A percentile compares a stretch with the other conserved stretches of the same genome.
Evolutionary conservation across 92 coral and sea anemone species (phyloP).

Genomic region (Scolanthus callimorphus): DNA sequence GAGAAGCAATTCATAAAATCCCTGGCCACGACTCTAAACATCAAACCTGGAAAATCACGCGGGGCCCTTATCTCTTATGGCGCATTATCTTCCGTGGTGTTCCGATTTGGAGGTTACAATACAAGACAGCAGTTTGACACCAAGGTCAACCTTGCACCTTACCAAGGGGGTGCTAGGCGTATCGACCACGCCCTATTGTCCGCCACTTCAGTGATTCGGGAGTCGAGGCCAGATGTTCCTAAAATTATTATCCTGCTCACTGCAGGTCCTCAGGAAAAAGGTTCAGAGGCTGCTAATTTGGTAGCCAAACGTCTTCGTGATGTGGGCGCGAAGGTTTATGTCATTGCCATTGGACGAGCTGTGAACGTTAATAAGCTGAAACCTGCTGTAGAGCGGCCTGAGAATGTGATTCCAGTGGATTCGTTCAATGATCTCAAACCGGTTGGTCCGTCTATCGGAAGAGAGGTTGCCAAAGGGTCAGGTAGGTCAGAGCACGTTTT

Average conservation of each 20-base stretch:
- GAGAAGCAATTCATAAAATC: conserved; percentile 69
- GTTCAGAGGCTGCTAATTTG: conserved; percentile 16
- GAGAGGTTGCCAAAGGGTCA: conserved; percentile 37
- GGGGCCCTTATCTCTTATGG: conserved; percentile 72
- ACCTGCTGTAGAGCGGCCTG: conserved; percentile 28
- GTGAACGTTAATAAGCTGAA: conserved; percentile 33
- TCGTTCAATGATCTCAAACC: conserved; percentile 30
- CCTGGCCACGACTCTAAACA: conserved; percentile 43
- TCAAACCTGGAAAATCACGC: conserved; percentile 57
- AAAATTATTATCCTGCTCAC: conserved; percentile 56
- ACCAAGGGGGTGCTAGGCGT: conserved; percentile 33
- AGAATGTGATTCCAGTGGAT: conserved; percentile 40
- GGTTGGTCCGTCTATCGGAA: conserved; percentile 21
- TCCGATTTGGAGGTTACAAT: conserved; percentile 29
- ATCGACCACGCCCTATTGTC: conserved; percentile 41
- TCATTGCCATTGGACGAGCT: conserved; percentile 55
- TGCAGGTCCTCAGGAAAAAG: conserved; percentile 39
- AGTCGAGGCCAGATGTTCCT: conserved; percentile 21
- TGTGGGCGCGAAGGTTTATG: conserved; percentile 52
- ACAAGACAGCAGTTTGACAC: conserved; percentile 15
- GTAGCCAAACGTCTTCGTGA: conserved; percentile 54
- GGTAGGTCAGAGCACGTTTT: no score
- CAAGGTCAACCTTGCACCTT: conserved; percentile 24
- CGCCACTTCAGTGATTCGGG: conserved; percentile 26
- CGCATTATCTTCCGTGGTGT: conserved; percentile 17